A percentile compares a stretch with the other conserved stretches of the same genome.
These are phyloP conservation scores for Chironomus striatipennis DNA, from an alignment of 1,140 invertebrate genomes.

Conservation along the genomic window DNA sequence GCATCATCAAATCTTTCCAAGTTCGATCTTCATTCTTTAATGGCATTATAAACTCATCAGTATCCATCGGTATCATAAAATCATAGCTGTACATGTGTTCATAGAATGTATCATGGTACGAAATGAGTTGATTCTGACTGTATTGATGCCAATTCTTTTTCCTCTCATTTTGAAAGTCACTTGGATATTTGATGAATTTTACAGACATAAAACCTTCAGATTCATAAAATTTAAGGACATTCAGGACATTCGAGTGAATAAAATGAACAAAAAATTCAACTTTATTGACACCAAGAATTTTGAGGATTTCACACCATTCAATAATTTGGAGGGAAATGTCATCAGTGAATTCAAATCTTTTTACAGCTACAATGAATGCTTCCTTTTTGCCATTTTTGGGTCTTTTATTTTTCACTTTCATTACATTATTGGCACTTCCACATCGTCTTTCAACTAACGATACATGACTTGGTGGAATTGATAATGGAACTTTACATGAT, in stretches of 20 bases:
- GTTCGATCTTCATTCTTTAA: not conserved
- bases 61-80: not conserved
- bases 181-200: not conserved
- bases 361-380: not conserved
- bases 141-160: not conserved
- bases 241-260: not conserved
- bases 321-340: not conserved
- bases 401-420: not conserved
- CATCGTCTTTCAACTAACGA: not conserved
- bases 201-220: not conserved
- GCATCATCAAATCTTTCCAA: not conserved
- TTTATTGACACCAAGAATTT: constrained; percentile 7
- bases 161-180: not conserved
- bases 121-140: not conserved
- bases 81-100: not conserved
- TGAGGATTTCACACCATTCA: not conserved
- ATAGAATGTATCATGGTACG: not conserved
- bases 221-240: not conserved
- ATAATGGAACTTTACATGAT: not conserved
- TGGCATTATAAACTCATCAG: constrained; percentile 1
- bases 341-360: not conserved
- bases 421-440: constrained; percentile 24
- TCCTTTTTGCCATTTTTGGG: not conserved
- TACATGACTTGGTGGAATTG: not conserved
- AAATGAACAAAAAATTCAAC: not conserved